Conservation (phyloP, 2,888 invertebrate species). For the Cryptus armator region DNA sequence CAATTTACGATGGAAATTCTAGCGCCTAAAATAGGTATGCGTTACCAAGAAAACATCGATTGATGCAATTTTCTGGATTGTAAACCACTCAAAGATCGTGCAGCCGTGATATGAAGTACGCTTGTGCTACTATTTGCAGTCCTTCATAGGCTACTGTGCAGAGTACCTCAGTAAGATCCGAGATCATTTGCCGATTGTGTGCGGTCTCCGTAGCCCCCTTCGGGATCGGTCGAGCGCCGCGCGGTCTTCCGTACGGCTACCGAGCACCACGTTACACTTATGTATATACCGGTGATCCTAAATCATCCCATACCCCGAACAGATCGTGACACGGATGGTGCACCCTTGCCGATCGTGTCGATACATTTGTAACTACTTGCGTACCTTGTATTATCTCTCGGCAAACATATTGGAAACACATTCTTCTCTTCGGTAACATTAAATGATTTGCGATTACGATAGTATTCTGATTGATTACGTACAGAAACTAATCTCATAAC, state of each 20-base stretch:
- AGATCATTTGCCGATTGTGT: conserved; percentile 65
- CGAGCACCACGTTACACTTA: conserved; percentile 15
- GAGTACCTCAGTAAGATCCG: conserved; percentile 34
- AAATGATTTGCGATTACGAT: conserved; percentile 23
- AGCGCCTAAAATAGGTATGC: background rate
- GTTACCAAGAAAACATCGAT: background rate
- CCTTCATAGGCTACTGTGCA: conserved; percentile 37
- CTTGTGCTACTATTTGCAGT: conserved; percentile 24
- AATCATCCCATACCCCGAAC: conserved; percentile 48
- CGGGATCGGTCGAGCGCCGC: conserved; percentile 21
- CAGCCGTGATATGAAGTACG: conserved; percentile 30
- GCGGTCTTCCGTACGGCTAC: conserved; percentile 23
- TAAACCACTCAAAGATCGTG: conserved; percentile 44
- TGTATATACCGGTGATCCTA: conserved; percentile 29
- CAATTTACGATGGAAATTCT: conserved; percentile 3
- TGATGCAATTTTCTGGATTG: conserved; percentile 16
- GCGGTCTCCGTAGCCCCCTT: conserved; percentile 49
- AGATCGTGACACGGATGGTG: conserved; percentile 61
- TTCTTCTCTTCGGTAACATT: conserved; percentile 1
- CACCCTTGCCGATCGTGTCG: conserved; percentile 48
- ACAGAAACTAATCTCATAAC: conserved; percentile 43
- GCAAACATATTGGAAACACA: conserved; percentile 16
- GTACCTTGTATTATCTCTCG: background rate
- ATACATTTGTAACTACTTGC: conserved; percentile 49
- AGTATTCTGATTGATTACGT: conserved; percentile 30